phyloP scores from a whole-genome alignment of 2,113 vertebrate species.

The Pomatorhinus ruficollis region DNA sequence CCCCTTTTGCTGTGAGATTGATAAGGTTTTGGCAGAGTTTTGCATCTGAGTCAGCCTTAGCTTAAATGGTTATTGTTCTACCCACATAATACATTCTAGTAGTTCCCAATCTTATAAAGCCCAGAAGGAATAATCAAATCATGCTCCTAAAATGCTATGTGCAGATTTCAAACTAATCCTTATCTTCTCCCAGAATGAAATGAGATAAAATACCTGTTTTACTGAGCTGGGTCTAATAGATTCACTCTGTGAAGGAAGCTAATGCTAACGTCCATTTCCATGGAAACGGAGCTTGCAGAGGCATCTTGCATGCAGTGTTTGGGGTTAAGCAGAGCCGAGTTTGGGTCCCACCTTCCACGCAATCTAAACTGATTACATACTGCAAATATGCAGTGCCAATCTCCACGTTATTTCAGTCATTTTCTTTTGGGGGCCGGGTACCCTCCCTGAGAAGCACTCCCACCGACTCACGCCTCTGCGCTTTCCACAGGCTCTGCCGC shows the following conservation, averaged over 20 bases:
- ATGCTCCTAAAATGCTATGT: neutral
- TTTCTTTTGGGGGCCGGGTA: neutral
- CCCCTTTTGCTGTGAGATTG: slow-evolving; percentile 2
- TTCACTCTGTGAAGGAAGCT: neutral
- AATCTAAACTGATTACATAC: neutral
- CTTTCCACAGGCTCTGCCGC: neutral
- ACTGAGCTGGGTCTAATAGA: slow-evolving; percentile 10
- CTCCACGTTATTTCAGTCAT: neutral
- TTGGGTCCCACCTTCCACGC: slow-evolving; percentile 4
- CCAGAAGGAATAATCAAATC: slow-evolving; percentile 5
- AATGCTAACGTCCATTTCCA: slow-evolving; percentile 53
- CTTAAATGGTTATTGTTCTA: slow-evolving; percentile 35
- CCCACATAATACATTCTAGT: neutral
- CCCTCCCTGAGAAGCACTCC: neutral
- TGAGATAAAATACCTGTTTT: slow-evolving; percentile 28
- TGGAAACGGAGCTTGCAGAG: slow-evolving; percentile 60
- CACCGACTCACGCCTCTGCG: neutral
- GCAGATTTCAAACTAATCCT: slow-evolving; percentile 44
- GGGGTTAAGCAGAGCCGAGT: slow-evolving; percentile 37
- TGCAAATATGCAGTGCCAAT: neutral
- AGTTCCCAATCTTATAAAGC: neutral
- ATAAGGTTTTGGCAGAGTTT: neutral
- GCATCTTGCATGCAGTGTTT: slow-evolving; percentile 49
- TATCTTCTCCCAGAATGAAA: slow-evolving; percentile 19
- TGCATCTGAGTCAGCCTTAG: neutral